Percentiles rank a stretch among this genome's conserved stretches.
These are phyloP conservation scores for Blastomussa wellsi DNA, from an alignment of 92 coral and sea anemone genomes.

Conservation along the genomic window DNA sequence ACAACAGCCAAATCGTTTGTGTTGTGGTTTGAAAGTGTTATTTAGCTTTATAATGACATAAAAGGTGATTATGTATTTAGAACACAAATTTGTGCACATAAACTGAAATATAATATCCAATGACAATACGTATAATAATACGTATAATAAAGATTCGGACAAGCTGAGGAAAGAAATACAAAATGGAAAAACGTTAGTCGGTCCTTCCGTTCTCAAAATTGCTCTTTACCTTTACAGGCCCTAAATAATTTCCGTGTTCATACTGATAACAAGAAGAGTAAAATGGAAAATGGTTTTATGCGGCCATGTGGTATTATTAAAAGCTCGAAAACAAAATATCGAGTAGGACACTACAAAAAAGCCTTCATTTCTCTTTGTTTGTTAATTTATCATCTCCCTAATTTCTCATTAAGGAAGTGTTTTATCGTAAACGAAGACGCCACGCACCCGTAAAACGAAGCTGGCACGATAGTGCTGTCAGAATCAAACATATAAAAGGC, in stretches of 20 bases:
- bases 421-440: slow-evolving; percentile 6
- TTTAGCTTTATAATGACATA: not conserved
- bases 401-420: slow-evolving; percentile 18
- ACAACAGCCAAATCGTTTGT: not conserved
- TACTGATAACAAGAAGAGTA: not conserved
- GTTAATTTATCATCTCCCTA: not conserved
- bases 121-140: no score
- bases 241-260: no score
- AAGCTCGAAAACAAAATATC: not conserved
- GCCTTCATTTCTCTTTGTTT: not conserved
- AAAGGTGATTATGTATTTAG: not conserved
- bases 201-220: no score
- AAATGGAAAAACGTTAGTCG: no score
- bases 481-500: slow-evolving; percentile 17
- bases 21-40: not conserved
- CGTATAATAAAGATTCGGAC: no score
- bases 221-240: no score
- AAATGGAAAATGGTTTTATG: not conserved
- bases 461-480: not conserved
- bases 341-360: not conserved
- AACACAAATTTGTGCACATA: not conserved
- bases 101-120: not conserved
- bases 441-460: not conserved
- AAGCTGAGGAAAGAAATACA: no score
- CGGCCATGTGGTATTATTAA: not conserved